Percentiles rank a stretch among this genome's conserved stretches.
These are phyloP conservation scores for Notoglanidium macrostoma DNA, from an alignment of 2,797 vertebrate genomes.

Conservation along the genomic window DNA sequence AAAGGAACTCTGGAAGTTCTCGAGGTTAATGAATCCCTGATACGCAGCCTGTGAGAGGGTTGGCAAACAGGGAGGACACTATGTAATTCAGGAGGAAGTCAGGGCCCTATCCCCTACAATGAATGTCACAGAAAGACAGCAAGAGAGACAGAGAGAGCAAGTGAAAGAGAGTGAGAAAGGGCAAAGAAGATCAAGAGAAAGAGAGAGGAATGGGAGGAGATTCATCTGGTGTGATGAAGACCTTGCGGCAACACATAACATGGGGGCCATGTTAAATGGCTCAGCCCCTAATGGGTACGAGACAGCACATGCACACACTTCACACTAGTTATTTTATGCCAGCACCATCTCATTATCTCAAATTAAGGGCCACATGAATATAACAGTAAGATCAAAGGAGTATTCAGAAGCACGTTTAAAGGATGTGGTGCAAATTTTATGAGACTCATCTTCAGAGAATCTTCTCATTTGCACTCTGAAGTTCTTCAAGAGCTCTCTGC, in stretches of 20 bases:
- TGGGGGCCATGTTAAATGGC: constrained; percentile 63
- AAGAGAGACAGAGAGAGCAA: constrained; percentile 17
- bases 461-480: constrained; percentile 47
- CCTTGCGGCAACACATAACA: constrained; percentile 61
- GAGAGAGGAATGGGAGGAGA: constrained; percentile 16
- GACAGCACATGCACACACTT: constrained; percentile 60
- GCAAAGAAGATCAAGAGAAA: constrained; percentile 50
- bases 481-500: constrained; percentile 47
- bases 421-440: constrained; percentile 59
- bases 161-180: constrained; percentile 49
- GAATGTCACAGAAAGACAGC: constrained; percentile 22
- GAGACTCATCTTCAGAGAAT: constrained; percentile 40
- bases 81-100: constrained; percentile 71
- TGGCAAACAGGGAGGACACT: constrained; percentile 54
- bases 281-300: constrained; percentile 74
- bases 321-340: constrained; percentile 66
- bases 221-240: constrained; percentile 47
- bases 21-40: constrained; percentile 63
- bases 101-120: constrained; percentile 69
- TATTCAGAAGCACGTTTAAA: constrained; percentile 56
- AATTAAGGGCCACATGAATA: constrained; percentile 58
- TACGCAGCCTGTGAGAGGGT: constrained; percentile 56
- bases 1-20: constrained; percentile 70
- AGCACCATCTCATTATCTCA: constrained; percentile 63
- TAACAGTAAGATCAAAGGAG: constrained; percentile 70